phyloP scores from a whole-genome alignment of 2,113 vertebrate genomes.

The Chaetodon trifascialis region DNA sequence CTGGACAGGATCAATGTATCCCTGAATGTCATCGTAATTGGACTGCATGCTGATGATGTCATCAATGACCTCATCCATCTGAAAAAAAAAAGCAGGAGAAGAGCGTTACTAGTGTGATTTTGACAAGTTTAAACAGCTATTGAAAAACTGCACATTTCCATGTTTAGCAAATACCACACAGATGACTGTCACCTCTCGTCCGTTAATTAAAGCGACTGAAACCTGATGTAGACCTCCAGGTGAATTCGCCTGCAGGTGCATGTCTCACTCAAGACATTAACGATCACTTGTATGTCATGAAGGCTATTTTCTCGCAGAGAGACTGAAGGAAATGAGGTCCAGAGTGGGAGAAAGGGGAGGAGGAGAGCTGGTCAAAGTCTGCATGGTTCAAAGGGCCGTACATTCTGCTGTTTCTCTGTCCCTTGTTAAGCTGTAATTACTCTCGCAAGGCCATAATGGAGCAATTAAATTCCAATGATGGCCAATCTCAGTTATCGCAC shows the following conservation, averaged over 20 bases:
- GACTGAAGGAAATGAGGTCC: constrained; percentile 10
- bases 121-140: not conserved
- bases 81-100: constrained; percentile 37
- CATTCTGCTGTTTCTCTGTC: constrained; percentile 68
- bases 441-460: constrained; percentile 78
- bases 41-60: constrained; percentile 96
- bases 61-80: constrained; percentile 98
- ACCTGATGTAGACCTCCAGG: not conserved
- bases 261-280: constrained; percentile 15
- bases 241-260: constrained; percentile 18
- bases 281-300: constrained; percentile 3
- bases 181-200: not conserved
- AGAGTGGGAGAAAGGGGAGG: constrained; percentile 1
- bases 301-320: constrained; percentile 8
- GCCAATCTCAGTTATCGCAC: constrained; percentile 57
- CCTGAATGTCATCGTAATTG: constrained; percentile 90
- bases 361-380: constrained; percentile 84
- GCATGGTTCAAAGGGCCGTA: constrained; percentile 76
- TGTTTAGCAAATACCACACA: not conserved
- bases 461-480: constrained; percentile 83
- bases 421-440: constrained; percentile 87
- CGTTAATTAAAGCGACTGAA: constrained; percentile 9
- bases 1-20: constrained; percentile 91
- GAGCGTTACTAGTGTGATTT: not conserved
- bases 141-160: not conserved